These are phyloP conservation scores for Pseudochirops cupreus DNA, from an alignment of 2,797 vertebrate species.

Conservation along the genomic window DNA sequence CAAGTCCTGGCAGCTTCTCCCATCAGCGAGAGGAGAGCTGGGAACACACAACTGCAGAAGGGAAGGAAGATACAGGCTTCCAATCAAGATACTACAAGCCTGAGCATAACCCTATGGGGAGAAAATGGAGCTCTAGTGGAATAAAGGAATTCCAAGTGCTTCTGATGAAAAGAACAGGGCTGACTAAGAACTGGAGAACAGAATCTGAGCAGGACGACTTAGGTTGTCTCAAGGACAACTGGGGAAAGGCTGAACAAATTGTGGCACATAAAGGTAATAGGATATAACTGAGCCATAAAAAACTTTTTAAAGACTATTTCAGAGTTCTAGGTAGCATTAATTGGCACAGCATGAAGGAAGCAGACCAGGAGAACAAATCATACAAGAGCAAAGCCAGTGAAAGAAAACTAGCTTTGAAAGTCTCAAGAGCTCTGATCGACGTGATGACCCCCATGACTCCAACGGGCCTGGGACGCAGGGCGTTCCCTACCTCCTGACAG, in stretches of 20 bases:
- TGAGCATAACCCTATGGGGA: not conserved
- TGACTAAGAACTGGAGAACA: not conserved
- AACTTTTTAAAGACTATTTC: not conserved
- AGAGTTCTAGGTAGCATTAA: not conserved
- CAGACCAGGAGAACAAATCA: not conserved
- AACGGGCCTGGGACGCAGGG: not conserved
- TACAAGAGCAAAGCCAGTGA: not conserved
- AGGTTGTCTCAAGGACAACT: not conserved
- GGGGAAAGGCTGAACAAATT: not conserved
- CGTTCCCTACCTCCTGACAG: not conserved
- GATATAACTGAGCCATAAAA: not conserved
- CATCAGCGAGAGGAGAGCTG: not conserved
- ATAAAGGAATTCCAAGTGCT: not conserved
- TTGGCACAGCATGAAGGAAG: no score
- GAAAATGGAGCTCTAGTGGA: not conserved
- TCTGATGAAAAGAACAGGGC: not conserved
- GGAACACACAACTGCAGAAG: not conserved
- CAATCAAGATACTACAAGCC: not conserved
- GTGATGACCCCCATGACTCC: not conserved
- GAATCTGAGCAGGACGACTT: not conserved
- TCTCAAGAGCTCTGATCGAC: not conserved
- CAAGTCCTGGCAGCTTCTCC: not conserved
- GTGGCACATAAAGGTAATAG: not conserved
- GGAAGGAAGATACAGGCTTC: not conserved
- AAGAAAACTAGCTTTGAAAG: not conserved